Conservation (phyloP, 2,797 vertebrate species). For the Chaunax sp. region DNA sequence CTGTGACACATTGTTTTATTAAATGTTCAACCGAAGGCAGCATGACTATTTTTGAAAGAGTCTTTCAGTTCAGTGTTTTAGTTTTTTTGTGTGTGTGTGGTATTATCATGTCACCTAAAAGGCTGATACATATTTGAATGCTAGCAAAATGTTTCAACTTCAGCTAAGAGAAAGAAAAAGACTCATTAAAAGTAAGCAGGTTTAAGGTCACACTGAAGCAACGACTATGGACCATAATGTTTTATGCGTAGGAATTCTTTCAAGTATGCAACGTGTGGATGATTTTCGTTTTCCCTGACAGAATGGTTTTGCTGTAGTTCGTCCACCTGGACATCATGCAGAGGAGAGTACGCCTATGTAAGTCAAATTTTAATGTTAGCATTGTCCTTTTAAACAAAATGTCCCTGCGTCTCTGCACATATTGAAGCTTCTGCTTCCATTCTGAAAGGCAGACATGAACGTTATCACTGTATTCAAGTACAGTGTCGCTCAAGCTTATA, state of each 20-base stretch:
- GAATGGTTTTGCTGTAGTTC: slow-evolving; percentile 97
- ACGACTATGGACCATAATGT: neutral
- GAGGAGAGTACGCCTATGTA: slow-evolving; percentile 98
- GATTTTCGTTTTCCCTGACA: slow-evolving; percentile 61
- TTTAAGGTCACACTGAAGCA: neutral
- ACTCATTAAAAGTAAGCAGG: too few species aligned
- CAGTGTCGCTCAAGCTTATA: too few species aligned
- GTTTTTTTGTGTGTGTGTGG: neutral
- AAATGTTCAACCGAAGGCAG: neutral
- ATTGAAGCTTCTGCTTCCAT: neutral
- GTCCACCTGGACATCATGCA: slow-evolving; percentile 95
- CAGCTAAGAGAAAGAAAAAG: too few species aligned
- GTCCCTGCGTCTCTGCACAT: neutral
- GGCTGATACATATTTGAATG: too few species aligned
- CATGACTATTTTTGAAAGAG: neutral
- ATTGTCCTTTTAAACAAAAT: neutral
- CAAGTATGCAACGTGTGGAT: neutral
- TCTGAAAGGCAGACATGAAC: neutral
- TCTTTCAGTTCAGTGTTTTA: neutral
- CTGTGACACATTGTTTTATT: neutral
- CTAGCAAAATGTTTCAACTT: too few species aligned
- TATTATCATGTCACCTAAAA: neutral
- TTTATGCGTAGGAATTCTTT: neutral
- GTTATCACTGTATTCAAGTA: neutral
- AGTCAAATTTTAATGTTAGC: slow-evolving; percentile 66